Evolutionary conservation across 2,113 vertebrate species (phyloP).

Genomic region (Apaloderma vittatum): DNA sequence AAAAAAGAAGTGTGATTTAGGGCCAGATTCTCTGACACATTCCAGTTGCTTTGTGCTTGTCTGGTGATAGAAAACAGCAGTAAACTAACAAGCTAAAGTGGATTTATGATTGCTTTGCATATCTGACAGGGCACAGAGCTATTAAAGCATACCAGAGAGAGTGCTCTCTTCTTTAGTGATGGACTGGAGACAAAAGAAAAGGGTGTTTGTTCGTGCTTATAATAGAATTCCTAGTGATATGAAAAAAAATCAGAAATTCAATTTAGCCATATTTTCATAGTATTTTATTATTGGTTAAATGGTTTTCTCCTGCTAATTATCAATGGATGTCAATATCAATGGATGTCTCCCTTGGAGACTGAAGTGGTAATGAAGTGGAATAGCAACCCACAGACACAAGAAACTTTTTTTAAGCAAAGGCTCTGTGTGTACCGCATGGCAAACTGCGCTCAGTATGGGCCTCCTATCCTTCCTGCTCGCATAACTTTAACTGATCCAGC

Average conservation of each 20-base stretch:
- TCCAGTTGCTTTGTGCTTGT: slow-evolving; percentile 66
- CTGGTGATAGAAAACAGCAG: slow-evolving; percentile 67
- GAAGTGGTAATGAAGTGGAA: neutral
- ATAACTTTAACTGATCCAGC: neutral
- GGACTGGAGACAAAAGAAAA: slow-evolving; percentile 36
- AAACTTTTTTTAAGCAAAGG: neutral
- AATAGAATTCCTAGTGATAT: neutral
- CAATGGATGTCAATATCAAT: rapidly evolving
- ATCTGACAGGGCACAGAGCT: slow-evolving; percentile 44
- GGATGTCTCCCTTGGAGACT: neutral
- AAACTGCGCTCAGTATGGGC: neutral
- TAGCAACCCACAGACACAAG: neutral
- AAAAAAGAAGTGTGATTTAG: slow-evolving; percentile 52
- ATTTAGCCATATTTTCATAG: neutral
- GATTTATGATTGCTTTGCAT: slow-evolving; percentile 66
- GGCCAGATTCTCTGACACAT: slow-evolving; percentile 58
- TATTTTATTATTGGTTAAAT: neutral
- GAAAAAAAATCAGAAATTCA: neutral
- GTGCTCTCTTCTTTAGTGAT: slow-evolving; percentile 30
- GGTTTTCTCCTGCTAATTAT: neutral
- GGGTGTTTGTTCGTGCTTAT: neutral
- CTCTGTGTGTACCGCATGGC: rapidly evolving
- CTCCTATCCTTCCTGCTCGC: neutral
- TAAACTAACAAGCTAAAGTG: slow-evolving; percentile 65
- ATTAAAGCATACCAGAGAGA: slow-evolving; percentile 50